Evolutionary conservation across 1,140 invertebrate species (phyloP).

Genomic region (Trichonephila clavipes): DNA sequence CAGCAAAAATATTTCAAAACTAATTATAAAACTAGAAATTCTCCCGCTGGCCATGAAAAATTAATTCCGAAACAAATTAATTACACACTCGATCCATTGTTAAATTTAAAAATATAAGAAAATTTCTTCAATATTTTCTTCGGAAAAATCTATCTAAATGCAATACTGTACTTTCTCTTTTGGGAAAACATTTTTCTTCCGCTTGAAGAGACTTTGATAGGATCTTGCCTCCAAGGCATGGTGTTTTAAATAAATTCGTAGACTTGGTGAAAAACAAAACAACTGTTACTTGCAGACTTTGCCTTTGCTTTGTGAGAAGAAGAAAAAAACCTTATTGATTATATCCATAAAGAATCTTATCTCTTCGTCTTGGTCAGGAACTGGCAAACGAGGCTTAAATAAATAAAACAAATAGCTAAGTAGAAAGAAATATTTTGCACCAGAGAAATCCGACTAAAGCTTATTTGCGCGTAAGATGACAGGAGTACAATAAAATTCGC

Average conservation of each 20-base stretch:
- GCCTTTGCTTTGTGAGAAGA: not conserved
- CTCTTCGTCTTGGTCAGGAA: not conserved
- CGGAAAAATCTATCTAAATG: not conserved
- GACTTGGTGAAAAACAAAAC: not conserved
- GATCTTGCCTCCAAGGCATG: not conserved
- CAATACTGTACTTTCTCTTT: not conserved
- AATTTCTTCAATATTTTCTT: not conserved
- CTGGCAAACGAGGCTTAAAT: not conserved
- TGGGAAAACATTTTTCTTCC: not conserved
- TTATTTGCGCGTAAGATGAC: constrained; percentile 13
- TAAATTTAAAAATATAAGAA: not conserved
- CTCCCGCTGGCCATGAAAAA: not conserved
- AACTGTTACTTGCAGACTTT: not conserved
- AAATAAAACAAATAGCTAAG: constrained; percentile 18
- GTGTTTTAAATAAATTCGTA: not conserved
- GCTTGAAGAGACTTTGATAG: not conserved
- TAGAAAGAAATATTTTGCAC: constrained; percentile 9
- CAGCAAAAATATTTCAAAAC: not conserved
- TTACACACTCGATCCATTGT: not conserved
- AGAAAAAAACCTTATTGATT: not conserved
- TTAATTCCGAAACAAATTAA: not conserved
- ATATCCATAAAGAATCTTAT: constrained; percentile 23
- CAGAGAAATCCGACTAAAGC: not conserved
- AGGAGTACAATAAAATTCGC: constrained; percentile 3
- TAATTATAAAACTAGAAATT: not conserved